Conservation (phyloP, 2,888 invertebrate species). For the Caenorhabditis sp. region DNA sequence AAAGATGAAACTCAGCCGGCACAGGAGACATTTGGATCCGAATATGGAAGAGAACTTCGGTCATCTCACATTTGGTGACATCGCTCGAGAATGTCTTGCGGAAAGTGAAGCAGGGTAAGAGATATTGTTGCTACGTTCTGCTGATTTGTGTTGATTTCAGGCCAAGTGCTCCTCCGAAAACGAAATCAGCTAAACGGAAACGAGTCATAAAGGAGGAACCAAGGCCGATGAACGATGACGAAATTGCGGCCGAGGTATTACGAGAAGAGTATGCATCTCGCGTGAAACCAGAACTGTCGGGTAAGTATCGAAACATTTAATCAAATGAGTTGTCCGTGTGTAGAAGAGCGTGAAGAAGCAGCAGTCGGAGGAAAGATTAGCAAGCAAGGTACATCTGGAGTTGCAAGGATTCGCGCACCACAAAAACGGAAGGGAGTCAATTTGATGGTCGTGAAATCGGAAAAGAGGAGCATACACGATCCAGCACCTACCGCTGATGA, state of each 20-base stretch:
- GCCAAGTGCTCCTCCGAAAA: neutral
- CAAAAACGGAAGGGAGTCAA: conserved; percentile 22
- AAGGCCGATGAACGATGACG: conserved; percentile 14
- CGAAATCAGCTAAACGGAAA: conserved; percentile 1
- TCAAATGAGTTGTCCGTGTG: neutral
- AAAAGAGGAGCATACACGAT: neutral
- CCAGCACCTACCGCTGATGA: neutral
- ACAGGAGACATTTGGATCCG: conserved; percentile 67
- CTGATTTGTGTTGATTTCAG: neutral
- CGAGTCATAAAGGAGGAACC: neutral
- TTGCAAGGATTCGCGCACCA: conserved; percentile 43
- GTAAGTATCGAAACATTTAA: neutral
- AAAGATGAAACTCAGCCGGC: conserved; percentile 54
- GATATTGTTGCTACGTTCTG: neutral
- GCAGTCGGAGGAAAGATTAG: conserved; percentile 13
- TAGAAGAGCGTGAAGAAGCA: neutral
- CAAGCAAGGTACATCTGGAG: conserved; percentile 32
- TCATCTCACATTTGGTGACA: conserved; percentile 40
- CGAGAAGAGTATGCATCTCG: conserved; percentile 24
- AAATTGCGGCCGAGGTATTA: conserved; percentile 39
- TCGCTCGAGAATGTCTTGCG: conserved; percentile 28
- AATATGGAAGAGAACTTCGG: conserved; percentile 57
- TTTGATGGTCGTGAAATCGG: conserved; percentile 21
- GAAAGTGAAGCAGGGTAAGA: conserved; percentile 7
- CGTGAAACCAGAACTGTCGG: conserved; percentile 29